These are phyloP conservation scores for Paguma larvata DNA, from an alignment of 2,797 vertebrate genomes.

Conservation along the genomic window DNA sequence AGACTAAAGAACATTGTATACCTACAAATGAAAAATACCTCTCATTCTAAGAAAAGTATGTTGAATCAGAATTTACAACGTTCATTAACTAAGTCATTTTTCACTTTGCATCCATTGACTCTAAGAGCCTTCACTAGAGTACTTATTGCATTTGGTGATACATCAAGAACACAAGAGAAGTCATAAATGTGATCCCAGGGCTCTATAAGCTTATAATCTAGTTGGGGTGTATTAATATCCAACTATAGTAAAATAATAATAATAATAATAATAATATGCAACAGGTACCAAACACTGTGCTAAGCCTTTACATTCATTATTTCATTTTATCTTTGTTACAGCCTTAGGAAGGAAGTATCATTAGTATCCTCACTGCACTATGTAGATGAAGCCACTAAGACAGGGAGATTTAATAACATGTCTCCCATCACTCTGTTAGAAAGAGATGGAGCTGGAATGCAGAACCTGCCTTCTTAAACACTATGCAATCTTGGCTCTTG, in stretches of 20 bases:
- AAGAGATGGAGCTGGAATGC: neutral
- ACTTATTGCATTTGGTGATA: neutral
- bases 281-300: neutral
- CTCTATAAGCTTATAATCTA: neutral
- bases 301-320: neutral
- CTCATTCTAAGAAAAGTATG: constrained; percentile 1
- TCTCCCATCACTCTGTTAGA: neutral
- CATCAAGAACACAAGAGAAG: neutral
- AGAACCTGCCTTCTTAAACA: neutral
- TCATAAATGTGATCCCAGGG: neutral
- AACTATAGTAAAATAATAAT: neutral
- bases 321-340: constrained; percentile 12
- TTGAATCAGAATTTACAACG: constrained; percentile 33
- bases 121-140: neutral
- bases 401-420: neutral
- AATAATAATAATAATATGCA: neutral
- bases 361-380: neutral
- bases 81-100: constrained; percentile 42
- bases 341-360: neutral
- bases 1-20: neutral
- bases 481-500: neutral
- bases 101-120: neutral
- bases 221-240: neutral
- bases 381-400: neutral
- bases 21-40: neutral